Conservation (phyloP, 2,797 vertebrate species). For the Neoniphon sammara region DNA sequence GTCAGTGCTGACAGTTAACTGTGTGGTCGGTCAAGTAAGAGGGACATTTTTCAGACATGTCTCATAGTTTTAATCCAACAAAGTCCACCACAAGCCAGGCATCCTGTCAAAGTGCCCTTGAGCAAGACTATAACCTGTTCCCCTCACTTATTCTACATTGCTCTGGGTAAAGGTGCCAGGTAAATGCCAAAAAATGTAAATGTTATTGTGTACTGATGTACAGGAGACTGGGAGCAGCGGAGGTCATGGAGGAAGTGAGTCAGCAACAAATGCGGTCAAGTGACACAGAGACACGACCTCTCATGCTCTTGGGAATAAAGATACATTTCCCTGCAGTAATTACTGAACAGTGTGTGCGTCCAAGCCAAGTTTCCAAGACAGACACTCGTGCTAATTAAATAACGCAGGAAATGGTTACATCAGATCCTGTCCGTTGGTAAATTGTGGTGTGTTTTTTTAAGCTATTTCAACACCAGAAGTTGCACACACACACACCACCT, state of each 20-base stretch:
- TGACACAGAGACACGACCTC: neutral
- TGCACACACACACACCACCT: no score
- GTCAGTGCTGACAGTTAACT: no score
- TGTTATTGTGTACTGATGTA: no score
- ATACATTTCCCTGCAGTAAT: neutral
- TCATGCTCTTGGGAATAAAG: neutral
- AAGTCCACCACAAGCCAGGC: no score
- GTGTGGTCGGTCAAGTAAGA: no score
- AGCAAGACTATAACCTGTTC: no score
- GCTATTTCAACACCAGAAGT: neutral
- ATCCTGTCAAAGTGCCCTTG: no score
- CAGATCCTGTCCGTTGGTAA: neutral
- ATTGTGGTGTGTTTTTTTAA: neutral
- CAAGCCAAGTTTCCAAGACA: neutral
- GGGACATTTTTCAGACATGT: no score
- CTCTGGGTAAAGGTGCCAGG: no score
- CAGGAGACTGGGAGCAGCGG: neutral
- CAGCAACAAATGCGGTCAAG: neutral
- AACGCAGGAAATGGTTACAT: neutral
- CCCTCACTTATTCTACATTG: no score
- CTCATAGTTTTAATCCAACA: no score
- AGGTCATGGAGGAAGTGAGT: neutral
- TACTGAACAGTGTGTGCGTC: neutral
- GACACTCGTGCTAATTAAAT: neutral
- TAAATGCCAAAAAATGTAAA: no score